Evolutionary conservation across 2,888 invertebrate genomes (phyloP), one percentile per base, ranked within the genome.

Genomic region (Chrysomela aeneicollis): DNA sequence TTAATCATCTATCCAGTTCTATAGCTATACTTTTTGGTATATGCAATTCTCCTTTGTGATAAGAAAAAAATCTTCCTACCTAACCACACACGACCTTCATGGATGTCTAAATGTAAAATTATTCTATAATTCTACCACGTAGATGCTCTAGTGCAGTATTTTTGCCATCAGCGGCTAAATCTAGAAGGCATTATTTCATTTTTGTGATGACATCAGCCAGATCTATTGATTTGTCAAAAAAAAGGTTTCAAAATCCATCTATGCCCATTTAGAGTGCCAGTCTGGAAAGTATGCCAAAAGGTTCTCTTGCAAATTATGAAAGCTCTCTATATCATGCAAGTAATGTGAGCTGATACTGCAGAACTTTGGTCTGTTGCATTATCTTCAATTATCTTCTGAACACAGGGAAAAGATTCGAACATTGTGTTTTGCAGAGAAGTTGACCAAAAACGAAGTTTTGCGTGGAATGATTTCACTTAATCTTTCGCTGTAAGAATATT

Each of bases 281-380:
- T 69, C 65, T 69, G 69, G 69, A 71, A 71, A 73, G 69, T 72
- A 71, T 55, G 64, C 67, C 49, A 73, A 74, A 54, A 74, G 69
- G 73, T 73, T 71, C 67, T 71, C 66, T 70, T 73, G 60, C 52
- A 71, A 73, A 73, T 71, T 71, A 68, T 70, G 71, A 67, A 74
- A 74, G 73, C n/a, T n/a, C 72, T 74, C 71, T 70, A 71, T 71
- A 72, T 73, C 73, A 74, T 75, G 72, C 74, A 75, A 68, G 67
- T 68, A 70, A 73, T 71, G 65, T 71, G 74, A 73, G 72, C 59
- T 32, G 30, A 53, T 72, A 74, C 73, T 67, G 61, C 71, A 64
- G 73, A 49, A 12, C 18, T 50, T 66, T 69, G 71, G 66, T 71
- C 69, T 69, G 71, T 59, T 71, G 70, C 71, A 66, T 26, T 26